These are phyloP conservation scores for Schizotus pectinicornis DNA, from an alignment of 2,888 invertebrate species.

Conservation along the genomic window DNA sequence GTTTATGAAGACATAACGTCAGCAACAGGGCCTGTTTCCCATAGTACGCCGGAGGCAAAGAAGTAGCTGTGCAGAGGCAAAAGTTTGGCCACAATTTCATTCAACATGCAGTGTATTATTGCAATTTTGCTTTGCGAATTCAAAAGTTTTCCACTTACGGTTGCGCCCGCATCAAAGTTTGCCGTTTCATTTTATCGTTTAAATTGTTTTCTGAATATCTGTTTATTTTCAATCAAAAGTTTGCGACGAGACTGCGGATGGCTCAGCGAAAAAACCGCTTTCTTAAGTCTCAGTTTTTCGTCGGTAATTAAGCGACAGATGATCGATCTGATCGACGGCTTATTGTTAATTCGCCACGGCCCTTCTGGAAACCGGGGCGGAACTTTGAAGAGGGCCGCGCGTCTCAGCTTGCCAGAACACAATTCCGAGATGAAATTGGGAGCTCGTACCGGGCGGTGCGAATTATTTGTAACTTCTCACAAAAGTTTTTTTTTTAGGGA, in stretches of 20 bases:
- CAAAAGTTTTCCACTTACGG: slow-evolving; percentile 20
- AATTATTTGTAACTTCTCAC: slow-evolving; percentile 34
- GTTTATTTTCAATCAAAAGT: slow-evolving; percentile 32
- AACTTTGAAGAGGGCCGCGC: slow-evolving; percentile 16
- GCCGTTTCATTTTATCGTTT: slow-evolving; percentile 21
- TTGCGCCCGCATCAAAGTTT: slow-evolving; percentile 21
- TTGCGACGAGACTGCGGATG: slow-evolving; percentile 5
- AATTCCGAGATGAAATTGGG: slow-evolving; percentile 21
- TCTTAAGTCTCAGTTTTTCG: neutral
- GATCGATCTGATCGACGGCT: neutral
- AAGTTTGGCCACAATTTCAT: slow-evolving; percentile 20
- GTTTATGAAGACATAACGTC: no score
- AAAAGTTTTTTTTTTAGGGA: slow-evolving; percentile 19
- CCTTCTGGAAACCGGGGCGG: slow-evolving; percentile 10
- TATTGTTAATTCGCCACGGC: slow-evolving; percentile 24
- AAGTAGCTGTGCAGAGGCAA: neutral
- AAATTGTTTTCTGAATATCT: slow-evolving; percentile 26
- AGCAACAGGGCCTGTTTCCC: no score
- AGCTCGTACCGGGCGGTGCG: slow-evolving; percentile 31
- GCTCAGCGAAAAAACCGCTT: neutral
- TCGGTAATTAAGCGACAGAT: neutral
- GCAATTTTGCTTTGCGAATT: slow-evolving; percentile 1
- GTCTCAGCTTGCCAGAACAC: slow-evolving; percentile 3
- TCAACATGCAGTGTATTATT: slow-evolving; percentile 19
- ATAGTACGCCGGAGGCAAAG: no score